These are phyloP conservation scores for Alviniconcha strummeri DNA, from an alignment of 2,888 invertebrate genomes.

Conservation along the genomic window DNA sequence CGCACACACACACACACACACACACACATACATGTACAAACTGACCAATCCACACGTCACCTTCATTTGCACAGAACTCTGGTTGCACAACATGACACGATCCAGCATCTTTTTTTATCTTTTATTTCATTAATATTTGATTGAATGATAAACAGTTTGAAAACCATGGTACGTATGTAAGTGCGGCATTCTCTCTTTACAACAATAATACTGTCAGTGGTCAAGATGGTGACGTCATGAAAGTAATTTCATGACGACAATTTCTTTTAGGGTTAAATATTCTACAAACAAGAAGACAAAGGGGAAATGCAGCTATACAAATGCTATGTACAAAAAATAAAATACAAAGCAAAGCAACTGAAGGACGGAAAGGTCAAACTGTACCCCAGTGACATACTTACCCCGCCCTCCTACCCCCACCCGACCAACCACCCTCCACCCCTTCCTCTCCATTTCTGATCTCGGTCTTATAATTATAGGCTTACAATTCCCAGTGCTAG, in stretches of 20 bases:
- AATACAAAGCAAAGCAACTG: too few species aligned
- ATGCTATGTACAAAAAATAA: neutral
- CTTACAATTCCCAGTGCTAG: too few species aligned
- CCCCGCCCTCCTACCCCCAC: neutral
- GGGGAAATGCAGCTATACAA: neutral
- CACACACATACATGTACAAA: neutral
- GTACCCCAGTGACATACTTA: neutral
- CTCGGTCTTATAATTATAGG: too few species aligned
- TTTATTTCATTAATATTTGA: conserved; percentile 1
- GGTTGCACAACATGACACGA: neutral
- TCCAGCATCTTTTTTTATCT: neutral
- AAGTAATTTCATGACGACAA: conserved; percentile 16
- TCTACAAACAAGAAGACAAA: neutral
- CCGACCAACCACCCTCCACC: neutral
- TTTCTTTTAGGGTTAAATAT: neutral
- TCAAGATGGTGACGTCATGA: conserved; percentile 29
- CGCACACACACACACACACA: neutral
- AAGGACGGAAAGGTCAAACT: neutral
- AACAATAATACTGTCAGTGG: conserved; percentile 32
- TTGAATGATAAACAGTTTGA: conserved; percentile 4
- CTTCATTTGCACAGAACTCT: neutral
- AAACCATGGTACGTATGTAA: conserved; percentile 9
- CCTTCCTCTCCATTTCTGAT: too few species aligned
- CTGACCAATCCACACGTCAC: neutral
- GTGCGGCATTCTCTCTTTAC: conserved; percentile 30